phyloP scores from a whole-genome alignment of 2,797 vertebrate genomes.

The Phrynocephalus guinanensis region DNA sequence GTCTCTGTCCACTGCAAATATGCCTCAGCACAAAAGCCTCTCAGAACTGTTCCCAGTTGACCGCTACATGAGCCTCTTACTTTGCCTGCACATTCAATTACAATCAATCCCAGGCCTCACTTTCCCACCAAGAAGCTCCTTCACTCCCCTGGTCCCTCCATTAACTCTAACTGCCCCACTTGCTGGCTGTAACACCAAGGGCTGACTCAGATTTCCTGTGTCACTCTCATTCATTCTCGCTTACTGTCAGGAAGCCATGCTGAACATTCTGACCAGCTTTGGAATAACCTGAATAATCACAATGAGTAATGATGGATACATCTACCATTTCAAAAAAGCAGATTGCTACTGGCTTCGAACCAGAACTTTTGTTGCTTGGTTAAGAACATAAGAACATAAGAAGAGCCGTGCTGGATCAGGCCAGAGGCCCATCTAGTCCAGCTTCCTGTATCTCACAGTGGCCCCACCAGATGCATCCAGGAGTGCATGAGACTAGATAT shows the following conservation, averaged over 20 bases:
- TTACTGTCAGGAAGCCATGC: constrained; percentile 2
- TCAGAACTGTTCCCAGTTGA: not conserved
- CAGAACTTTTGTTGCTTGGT: not conserved
- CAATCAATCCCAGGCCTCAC: not conserved
- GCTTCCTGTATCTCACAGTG: too few species aligned
- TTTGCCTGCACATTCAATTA: not conserved
- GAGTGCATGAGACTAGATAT: too few species aligned
- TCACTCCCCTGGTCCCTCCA: not conserved
- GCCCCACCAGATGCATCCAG: too few species aligned
- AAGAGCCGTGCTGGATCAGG: too few species aligned
- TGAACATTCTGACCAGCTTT: constrained; percentile 15
- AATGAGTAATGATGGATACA: not conserved
- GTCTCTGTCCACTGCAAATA: not conserved
- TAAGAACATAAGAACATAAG: too few species aligned
- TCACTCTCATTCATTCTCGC: not conserved
- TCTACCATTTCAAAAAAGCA: constrained; percentile 28
- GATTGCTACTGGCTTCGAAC: not conserved
- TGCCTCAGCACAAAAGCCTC: not conserved
- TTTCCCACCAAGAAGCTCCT: not conserved
- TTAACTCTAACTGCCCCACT: not conserved
- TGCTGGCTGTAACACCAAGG: constrained; percentile 1
- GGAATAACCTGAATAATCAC: not conserved
- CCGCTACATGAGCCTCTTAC: not conserved
- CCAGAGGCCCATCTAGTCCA: too few species aligned
- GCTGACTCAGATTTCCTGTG: not conserved